Base-by-base conservation (phyloP, 1,140 invertebrate species). In the Anastatus disparis region DNA sequence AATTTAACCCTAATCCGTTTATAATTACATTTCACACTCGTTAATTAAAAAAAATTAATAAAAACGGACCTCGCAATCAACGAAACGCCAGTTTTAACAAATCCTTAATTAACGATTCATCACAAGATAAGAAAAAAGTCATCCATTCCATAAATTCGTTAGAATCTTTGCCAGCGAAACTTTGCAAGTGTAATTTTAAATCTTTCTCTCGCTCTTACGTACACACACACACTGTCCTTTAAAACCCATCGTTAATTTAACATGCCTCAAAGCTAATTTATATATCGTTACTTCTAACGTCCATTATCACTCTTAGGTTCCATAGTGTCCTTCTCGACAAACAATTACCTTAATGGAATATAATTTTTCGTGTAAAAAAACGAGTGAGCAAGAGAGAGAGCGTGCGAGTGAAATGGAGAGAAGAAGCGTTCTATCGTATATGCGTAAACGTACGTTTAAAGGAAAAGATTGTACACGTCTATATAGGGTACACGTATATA, bases 341-440 rank as follows among this genome's bases (percentile, higher is more conserved):
- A 79, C 77, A 84, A 83, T 84, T 82, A 83, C 77, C 77, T 72
- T 83, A 84, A 83, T 84, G 82, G 80, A 83, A 76, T 75, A 74
- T 3, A 46, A 35, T 40, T 9, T 48, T 72, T 56, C 13, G 70
- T 29, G 40, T 26, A 2, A 15, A 27, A 0, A n/a, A 6, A 50
- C 17, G 24, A 35, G n/a, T 2, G 2, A 10, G 8, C 10, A 22
- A 48, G 59, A 35, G 35, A 48, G 35, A 42, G 8, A 55, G 9
- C 48, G 44, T 40, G 42, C 17, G 38, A 61, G 27, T n/a, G 52
- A 55, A n/a, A 64, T 17, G 27, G 24, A 31, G 17, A 20, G 27
- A 31, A 17, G 42, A 13, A 44, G 15, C 42, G 4, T 10, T 35
- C 31, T 35, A 4, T 35, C 10, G 53, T 10, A 17, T 40, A 13